These are phyloP conservation scores for Parapristionchus giblindavisi DNA, from an alignment of 2,888 invertebrate species.

Conservation along the genomic window DNA sequence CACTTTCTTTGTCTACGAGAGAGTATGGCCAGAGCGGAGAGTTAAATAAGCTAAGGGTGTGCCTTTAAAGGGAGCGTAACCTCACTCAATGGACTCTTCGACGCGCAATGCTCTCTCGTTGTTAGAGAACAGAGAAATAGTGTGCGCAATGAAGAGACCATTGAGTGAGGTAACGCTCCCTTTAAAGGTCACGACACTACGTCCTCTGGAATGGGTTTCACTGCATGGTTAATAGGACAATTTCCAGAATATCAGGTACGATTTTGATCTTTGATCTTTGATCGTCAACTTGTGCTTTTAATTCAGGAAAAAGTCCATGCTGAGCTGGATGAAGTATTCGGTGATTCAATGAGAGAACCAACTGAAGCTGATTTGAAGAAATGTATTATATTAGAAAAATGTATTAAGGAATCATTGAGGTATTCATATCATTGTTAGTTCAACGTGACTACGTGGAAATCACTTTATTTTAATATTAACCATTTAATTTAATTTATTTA, in stretches of 20 bases:
- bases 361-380: constrained; percentile 67
- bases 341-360: constrained; percentile 55
- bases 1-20: too few species aligned
- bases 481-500: too few species aligned
- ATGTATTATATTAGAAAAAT: constrained; percentile 65
- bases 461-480: too few species aligned
- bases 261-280: constrained; percentile 56
- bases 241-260: constrained; percentile 71
- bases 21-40: too few species aligned
- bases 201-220: constrained; percentile 71
- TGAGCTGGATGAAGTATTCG: constrained; percentile 53
- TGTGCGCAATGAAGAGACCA: background rate
- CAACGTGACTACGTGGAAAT: too few species aligned
- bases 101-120: too few species aligned
- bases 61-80: too few species aligned
- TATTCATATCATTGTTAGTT: background rate
- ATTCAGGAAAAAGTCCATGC: constrained; percentile 45
- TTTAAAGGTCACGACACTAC: constrained; percentile 71
- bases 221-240: constrained; percentile 70
- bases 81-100: too few species aligned
- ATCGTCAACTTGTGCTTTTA: too few species aligned
- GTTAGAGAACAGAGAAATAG: too few species aligned
- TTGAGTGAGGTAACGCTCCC: background rate
- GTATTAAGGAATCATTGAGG: constrained; percentile 61
- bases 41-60: too few species aligned